phyloP scores from a whole-genome alignment of 2,113 vertebrate genomes.

The Heloderma charlesbogerti region DNA sequence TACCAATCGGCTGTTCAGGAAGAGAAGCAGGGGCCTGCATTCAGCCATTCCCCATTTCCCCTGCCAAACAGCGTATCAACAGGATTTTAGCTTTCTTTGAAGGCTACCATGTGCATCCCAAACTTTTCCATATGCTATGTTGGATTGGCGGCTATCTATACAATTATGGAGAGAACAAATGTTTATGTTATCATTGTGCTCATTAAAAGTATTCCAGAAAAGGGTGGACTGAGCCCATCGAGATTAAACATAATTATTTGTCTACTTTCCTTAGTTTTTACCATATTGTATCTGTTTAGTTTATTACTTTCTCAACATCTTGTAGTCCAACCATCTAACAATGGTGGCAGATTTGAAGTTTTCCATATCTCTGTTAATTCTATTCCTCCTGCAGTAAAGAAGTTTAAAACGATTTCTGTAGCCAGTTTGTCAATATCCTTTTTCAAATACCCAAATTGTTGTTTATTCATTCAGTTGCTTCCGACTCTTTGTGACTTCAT shows the following conservation, averaged over 20 bases:
- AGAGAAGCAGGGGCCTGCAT: not conserved
- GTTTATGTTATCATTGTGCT: not conserved
- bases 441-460: not conserved
- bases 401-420: not conserved
- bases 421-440: not conserved
- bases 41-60: not conserved
- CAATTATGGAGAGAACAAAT: not conserved
- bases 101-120: not conserved
- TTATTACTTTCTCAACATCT: not conserved
- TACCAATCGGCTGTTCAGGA: not conserved
- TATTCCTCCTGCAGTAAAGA: not conserved
- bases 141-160: not conserved
- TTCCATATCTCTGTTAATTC: not conserved
- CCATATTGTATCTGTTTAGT: not conserved
- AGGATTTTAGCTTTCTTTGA: not conserved
- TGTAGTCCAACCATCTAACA: not conserved
- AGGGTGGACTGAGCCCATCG: not conserved
- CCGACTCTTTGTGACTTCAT: no score
- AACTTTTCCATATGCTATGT: not conserved
- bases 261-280: not conserved
- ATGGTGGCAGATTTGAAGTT: not conserved
- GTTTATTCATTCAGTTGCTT: no score
- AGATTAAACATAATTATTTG: not conserved
- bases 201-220: not conserved
- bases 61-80: not conserved